phyloP scores from a whole-genome alignment of 30 jellyfish, hydroid and myxozoan genomes.

The Nemopilema nomurai region DNA sequence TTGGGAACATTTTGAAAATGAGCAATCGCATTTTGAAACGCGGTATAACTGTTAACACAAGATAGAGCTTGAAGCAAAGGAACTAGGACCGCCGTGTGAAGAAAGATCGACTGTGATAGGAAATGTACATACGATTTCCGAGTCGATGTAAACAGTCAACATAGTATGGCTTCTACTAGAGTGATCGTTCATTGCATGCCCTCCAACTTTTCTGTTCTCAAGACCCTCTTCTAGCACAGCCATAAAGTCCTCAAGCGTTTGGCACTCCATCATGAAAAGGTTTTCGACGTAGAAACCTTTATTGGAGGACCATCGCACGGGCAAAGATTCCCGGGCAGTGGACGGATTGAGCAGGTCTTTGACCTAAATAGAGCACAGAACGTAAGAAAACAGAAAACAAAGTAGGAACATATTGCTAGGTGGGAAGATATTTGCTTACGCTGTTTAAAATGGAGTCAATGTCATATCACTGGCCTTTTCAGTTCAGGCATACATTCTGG shows the following conservation, averaged over 20 bases:
- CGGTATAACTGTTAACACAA: too few species aligned
- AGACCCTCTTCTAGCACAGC: constrained; percentile 84
- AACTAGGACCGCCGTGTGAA: not conserved
- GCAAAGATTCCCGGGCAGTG: constrained; percentile 81
- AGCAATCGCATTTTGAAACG: too few species aligned
- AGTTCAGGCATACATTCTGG: too few species aligned
- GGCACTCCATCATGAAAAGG: constrained; percentile 85
- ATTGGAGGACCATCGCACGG: constrained; percentile 93
- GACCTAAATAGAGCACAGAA: constrained; percentile 49
- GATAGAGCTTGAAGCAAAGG: not conserved
- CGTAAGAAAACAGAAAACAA: too few species aligned
- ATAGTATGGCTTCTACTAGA: constrained; percentile 98
- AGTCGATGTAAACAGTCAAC: constrained; percentile 83
- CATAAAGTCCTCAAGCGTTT: constrained; percentile 74
- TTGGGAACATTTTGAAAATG: too few species aligned
- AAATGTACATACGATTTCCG: constrained; percentile 56
- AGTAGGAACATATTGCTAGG: too few species aligned
- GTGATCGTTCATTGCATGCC: constrained; percentile 91
- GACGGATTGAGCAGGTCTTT: constrained; percentile 95
- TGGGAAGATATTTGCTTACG: too few species aligned
- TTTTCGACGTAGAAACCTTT: constrained; percentile 94
- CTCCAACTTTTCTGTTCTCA: constrained; percentile 86
- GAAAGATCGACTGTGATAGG: not conserved
- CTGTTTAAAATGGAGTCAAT: too few species aligned
- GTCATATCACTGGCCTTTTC: too few species aligned